phyloP scores from a whole-genome alignment of 2,888 invertebrate species.

The Hyposoter dolosus region DNA sequence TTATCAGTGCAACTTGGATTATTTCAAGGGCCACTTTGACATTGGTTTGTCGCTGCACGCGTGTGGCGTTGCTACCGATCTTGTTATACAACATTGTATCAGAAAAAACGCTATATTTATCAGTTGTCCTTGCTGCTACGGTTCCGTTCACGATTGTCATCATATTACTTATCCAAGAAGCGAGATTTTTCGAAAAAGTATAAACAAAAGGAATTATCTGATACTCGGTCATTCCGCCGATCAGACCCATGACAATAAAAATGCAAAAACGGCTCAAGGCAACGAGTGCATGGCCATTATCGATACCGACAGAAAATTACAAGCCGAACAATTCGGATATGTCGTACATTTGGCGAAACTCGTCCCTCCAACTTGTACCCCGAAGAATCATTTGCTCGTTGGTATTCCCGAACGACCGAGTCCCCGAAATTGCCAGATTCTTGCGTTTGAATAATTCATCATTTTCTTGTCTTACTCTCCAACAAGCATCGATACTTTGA shows the following conservation, averaged over 20 bases:
- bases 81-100: conserved; percentile 94
- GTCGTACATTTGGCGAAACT: conserved; percentile 91
- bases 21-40: conserved; percentile 92
- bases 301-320: conserved; percentile 93
- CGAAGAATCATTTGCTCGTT: conserved; percentile 95
- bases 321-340: conserved; percentile 92
- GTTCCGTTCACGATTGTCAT: conserved; percentile 93
- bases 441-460: conserved; percentile 53
- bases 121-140: conserved; percentile 97
- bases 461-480: conserved; percentile 28
- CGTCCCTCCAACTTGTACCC: conserved; percentile 93
- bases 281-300: conserved; percentile 94
- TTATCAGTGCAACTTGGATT: conserved; percentile 96
- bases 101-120: conserved; percentile 92
- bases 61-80: conserved; percentile 97
- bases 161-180: conserved; percentile 94
- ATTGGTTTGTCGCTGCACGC: conserved; percentile 96
- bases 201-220: conserved; percentile 88
- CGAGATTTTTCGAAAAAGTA: conserved; percentile 85
- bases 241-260: conserved; percentile 93
- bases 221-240: conserved; percentile 96
- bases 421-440: not conserved
- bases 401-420: conserved; percentile 85
- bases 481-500: not conserved
- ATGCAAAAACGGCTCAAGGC: conserved; percentile 91